Base-by-base conservation (phyloP, 2,888 invertebrate genomes). In the Pollenia angustigena region DNA sequence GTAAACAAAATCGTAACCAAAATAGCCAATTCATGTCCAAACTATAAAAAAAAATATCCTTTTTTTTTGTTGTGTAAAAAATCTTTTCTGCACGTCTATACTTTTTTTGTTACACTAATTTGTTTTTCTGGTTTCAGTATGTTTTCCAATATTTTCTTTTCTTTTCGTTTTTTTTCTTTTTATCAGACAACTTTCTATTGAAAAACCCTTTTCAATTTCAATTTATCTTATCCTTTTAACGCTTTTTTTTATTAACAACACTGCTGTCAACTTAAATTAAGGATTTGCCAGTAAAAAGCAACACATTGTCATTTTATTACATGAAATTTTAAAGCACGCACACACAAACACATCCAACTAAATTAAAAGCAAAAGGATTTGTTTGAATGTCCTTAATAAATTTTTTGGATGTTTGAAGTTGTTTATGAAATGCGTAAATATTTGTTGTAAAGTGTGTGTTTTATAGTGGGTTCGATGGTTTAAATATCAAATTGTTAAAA, bases 151-250 rank as follows among this genome's bases (percentile, higher is more conserved):
- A 16, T 42, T 64, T 18, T 64, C 12, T 58, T 1, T 40, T 12
- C 16, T 1, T 58, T 32, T 32, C n/a, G n/a, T 32, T 32, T 32
- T 14, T 14, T 44, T 44, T 18, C 44, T 6, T 14, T 44, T 42
- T 4, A 52, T 8, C 40, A 52, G 52, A 42, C 52, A 50, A 68
- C 52, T 69, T 52, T 66, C 14, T 32, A 50, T 23, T 32, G 18
- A 10, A 72, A 72, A 72, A 9, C 46, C 58, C 56, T 58, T 75
- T 75, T 56, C 23, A 56, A 56, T 72, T 74, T 62, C 50, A 62
- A 75, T 23, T 75, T 64, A 42, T 18, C 42, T 16, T 52, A 42
- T 52, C 18, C 9, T 64, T 75, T 75, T 42, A 75, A 62, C 52
- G 40, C 50, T 16, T 50, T 62, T 60, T 60, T 62, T 44, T 44